phyloP scores from a whole-genome alignment of 1,140 invertebrate genomes.

The Bilobella aurantiaca region DNA sequence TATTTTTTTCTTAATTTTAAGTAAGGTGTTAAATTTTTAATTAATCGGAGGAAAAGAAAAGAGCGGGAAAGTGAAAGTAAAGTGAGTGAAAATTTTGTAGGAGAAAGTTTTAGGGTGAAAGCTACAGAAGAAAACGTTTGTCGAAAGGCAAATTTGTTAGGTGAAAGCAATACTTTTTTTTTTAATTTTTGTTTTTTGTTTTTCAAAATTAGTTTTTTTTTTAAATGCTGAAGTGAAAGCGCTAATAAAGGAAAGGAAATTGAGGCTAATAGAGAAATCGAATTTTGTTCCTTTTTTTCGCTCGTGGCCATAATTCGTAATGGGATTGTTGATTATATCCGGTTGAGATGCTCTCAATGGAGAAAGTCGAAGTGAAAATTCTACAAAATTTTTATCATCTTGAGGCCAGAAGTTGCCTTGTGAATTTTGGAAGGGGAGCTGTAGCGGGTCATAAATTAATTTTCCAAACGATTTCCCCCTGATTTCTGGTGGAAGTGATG shows the following conservation, averaged over 20 bases:
- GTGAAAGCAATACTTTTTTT: not conserved
- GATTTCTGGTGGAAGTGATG: slow-evolving; percentile 3
- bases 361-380: not conserved
- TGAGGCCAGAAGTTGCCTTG: not conserved
- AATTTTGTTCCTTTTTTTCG: too few species aligned
- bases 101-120: not conserved
- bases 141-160: not conserved
- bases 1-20: too few species aligned
- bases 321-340: not conserved
- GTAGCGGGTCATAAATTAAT: slow-evolving; percentile 1
- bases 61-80: too few species aligned
- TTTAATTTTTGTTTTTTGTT: too few species aligned
- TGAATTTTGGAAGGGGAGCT: not conserved
- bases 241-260: not conserved
- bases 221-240: too few species aligned
- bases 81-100: too few species aligned
- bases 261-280: not conserved
- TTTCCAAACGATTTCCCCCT: not conserved
- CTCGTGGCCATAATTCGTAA: too few species aligned
- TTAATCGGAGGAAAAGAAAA: too few species aligned
- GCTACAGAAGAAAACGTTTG: not conserved
- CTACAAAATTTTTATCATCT: not conserved
- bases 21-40: too few species aligned
- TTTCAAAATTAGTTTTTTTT: not conserved
- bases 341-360: not conserved